Percentiles rank a stretch among this genome's conserved stretches.
phyloP scores from a whole-genome alignment of 2,113 vertebrate species.

The Ictalurus furcatus region DNA sequence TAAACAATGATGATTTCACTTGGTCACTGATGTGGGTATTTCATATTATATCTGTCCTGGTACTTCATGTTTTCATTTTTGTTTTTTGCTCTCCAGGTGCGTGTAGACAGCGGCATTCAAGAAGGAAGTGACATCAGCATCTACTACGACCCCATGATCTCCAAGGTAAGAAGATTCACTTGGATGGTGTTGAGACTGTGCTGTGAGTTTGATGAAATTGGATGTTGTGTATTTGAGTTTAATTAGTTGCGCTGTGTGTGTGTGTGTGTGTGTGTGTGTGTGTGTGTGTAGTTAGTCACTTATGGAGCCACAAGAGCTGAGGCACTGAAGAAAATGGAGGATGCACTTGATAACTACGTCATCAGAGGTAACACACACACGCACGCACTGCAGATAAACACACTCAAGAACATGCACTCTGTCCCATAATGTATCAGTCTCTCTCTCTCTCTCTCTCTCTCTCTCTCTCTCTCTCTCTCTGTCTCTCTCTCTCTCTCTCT shows the following conservation, averaged over 20 bases:
- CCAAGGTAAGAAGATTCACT: conserved; percentile 82
- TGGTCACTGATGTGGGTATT: background rate
- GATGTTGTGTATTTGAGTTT: background rate
- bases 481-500: conserved; percentile 49
- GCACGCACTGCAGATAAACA: background rate
- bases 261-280: conserved; percentile 36
- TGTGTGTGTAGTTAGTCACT: conserved; percentile 82
- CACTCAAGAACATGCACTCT: background rate
- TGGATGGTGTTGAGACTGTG: background rate
- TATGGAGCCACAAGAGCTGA: conserved; percentile 86
- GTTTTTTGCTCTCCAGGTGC: conserved; percentile 76
- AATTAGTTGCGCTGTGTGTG: conserved; percentile 20
- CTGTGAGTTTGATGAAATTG: background rate
- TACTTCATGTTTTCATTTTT: background rate
- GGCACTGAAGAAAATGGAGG: conserved; percentile 82
- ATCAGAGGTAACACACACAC: conserved; percentile 84
- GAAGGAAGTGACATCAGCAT: conserved; percentile 99
- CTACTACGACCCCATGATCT: conserved; percentile 99
- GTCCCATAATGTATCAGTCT: background rate
- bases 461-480: background rate
- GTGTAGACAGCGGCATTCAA: conserved; percentile 94
- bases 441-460: background rate
- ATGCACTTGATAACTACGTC: conserved; percentile 91
- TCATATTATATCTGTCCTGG: background rate
- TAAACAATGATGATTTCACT: background rate